phyloP scores from a whole-genome alignment of 37 sponge, comb jelly and placozoan species.

The Spongilla lacustris region DNA sequence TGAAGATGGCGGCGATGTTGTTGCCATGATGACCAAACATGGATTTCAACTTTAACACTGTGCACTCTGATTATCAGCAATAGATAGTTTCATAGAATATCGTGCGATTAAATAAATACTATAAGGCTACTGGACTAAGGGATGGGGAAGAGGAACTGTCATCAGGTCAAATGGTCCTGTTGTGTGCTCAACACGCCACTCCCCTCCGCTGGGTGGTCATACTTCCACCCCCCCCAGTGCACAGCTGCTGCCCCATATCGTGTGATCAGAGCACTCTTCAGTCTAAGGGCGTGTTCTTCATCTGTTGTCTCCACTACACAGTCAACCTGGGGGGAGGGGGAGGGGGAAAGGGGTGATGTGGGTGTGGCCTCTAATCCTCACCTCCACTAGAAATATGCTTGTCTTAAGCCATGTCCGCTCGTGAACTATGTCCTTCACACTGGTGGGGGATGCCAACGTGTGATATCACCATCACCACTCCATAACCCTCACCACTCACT shows the following conservation, averaged over 20 bases:
- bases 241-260: slow-evolving; percentile 36
- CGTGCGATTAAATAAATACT: background rate
- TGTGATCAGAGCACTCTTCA: slow-evolving; percentile 40
- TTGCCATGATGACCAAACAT: background rate
- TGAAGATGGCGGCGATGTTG: background rate
- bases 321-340: slow-evolving; percentile 20
- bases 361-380: slow-evolving; percentile 27
- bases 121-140: too few relatives aligned
- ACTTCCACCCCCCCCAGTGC: slow-evolving; percentile 37
- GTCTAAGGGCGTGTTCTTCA: slow-evolving; percentile 38
- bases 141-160: background rate
- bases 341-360: background rate
- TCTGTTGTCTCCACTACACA: slow-evolving; percentile 66
- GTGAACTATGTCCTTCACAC: slow-evolving; percentile 89
- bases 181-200: background rate
- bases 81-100: background rate
- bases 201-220: background rate
- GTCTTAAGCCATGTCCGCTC: slow-evolving; percentile 88
- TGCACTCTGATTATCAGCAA: background rate
- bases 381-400: slow-evolving; percentile 81
- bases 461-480: too few relatives aligned
- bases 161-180: background rate
- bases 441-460: slow-evolving; percentile 16
- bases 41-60: background rate
- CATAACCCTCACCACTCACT: too few relatives aligned